Evolutionary conservation across 2,888 invertebrate species (phyloP).

Genomic region (Eurois occulta): DNA sequence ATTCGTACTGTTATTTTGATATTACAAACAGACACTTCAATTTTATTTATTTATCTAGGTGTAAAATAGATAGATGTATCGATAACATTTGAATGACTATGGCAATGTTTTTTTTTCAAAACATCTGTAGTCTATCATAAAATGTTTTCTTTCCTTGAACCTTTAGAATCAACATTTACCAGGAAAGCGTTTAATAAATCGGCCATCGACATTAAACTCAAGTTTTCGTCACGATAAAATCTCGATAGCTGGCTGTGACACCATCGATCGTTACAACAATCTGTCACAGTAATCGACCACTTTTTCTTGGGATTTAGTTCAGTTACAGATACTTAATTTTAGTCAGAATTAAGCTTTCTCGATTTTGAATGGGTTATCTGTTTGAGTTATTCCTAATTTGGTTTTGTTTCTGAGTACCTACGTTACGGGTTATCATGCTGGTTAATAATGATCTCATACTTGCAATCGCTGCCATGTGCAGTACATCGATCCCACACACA

Average conservation of each 20-base stretch:
- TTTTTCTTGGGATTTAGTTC: conserved; percentile 38
- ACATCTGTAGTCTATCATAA: too few relatives aligned
- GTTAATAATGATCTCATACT: neutral
- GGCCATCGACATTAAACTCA: neutral
- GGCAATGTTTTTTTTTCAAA: too few relatives aligned
- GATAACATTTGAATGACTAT: too few relatives aligned
- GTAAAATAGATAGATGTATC: too few relatives aligned
- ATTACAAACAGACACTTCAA: too few relatives aligned
- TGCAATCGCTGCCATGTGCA: neutral
- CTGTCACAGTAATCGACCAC: conserved; percentile 41
- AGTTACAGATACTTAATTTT: conserved; percentile 42
- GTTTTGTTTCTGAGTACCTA: neutral
- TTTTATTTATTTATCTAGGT: too few relatives aligned
- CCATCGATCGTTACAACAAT: conserved; percentile 27
- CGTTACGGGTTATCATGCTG: too few relatives aligned
- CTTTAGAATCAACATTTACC: neutral
- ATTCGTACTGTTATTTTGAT: too few relatives aligned
- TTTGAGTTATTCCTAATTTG: neutral
- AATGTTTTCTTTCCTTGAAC: too few relatives aligned
- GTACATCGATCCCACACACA: neutral
- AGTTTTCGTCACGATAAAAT: neutral
- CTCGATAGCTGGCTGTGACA: conserved; percentile 6
- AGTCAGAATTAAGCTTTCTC: conserved; percentile 16
- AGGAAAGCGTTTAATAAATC: neutral
- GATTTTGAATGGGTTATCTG: conserved; percentile 28